Conservation (phyloP, 2,113 vertebrate species). For the Neolamprologus falcicula region DNA sequence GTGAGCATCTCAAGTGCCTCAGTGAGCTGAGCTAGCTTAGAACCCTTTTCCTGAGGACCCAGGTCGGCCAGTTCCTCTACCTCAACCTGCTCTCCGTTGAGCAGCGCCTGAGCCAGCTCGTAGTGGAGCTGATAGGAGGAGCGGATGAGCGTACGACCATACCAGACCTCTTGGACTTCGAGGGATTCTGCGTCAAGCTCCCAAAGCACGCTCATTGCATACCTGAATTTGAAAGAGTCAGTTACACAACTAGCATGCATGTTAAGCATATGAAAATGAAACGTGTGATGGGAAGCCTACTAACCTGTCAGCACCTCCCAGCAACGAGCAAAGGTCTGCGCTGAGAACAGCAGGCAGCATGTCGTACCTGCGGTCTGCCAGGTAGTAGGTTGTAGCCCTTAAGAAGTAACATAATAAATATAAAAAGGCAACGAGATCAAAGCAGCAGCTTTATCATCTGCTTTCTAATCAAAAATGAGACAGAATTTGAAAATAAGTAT, state of each 20-base stretch:
- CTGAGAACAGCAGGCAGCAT: constrained; percentile 89
- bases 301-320: constrained; percentile 86
- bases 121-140: constrained; percentile 92
- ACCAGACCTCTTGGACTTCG: constrained; percentile 72
- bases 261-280: neutral
- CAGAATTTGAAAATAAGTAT: neutral
- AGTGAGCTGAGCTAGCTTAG: constrained; percentile 65
- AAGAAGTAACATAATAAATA: neutral
- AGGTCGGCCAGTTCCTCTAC: constrained; percentile 74
- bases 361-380: constrained; percentile 89
- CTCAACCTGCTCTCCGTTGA: constrained; percentile 73
- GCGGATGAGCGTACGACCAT: constrained; percentile 77
- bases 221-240: constrained; percentile 62
- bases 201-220: constrained; percentile 90
- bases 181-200: constrained; percentile 77
- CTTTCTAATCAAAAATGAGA: neutral
- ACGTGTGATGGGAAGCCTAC: neutral
- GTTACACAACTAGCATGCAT: neutral
- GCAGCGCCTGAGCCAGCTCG: constrained; percentile 83
- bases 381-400: constrained; percentile 91
- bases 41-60: constrained; percentile 41
- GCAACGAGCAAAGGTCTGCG: constrained; percentile 88
- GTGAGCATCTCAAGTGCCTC: constrained; percentile 79
- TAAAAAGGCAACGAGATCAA: neutral
- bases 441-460: neutral